Evolutionary conservation across 2,797 vertebrate genomes (phyloP), one percentile per base, ranked within the genome.

Genomic region (Buphagus erythrorhynchus): DNA sequence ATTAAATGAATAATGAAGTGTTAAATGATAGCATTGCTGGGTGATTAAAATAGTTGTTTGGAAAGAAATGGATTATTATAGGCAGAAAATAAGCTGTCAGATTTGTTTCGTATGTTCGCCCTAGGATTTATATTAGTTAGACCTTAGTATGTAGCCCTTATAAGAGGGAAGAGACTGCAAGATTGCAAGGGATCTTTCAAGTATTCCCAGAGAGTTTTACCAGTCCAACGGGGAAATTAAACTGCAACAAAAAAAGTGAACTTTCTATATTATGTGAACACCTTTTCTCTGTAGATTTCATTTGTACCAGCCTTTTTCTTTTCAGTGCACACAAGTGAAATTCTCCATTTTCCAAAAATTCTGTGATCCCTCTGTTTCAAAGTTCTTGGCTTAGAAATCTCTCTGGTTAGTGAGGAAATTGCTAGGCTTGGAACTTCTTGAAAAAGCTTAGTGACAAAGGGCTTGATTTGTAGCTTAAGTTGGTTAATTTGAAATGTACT

Each of bases 151-250:
- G 52, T 73, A 87, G 67, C 43, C 61, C n/a, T 89, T 85, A 38
- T 24, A 63, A 59, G 81, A 54, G 55, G 66, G 69, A 90, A 88
- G 62, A 88, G 66, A 76, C 66, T 91, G 61, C 36, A 90, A 91
- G 82, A 92, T 88, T 93, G 59, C 66, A 88, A 66, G 76, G 83
- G 61, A 71, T 73, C 67, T 96, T 87, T 93, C 86, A 95, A 57
- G 55, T 84, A 69, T 93, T 95, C 77, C 55, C 73, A 69, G 62
- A 86, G 65, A 69, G 54, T 86, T 86, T 86, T 94, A 73, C 62
- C 68, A 91, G 67, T 86, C 71, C 83, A 85, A 61, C 65, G 72
- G 72, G 83, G 75, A 95, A 96, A 95, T 93, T 85, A 86, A 88
- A 82, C 66, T 31, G 21, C 43, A 79, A 52, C 43, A 78, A 84